These are phyloP conservation scores for Thelaira solivaga DNA, from an alignment of 2,888 invertebrate species.

Conservation along the genomic window DNA sequence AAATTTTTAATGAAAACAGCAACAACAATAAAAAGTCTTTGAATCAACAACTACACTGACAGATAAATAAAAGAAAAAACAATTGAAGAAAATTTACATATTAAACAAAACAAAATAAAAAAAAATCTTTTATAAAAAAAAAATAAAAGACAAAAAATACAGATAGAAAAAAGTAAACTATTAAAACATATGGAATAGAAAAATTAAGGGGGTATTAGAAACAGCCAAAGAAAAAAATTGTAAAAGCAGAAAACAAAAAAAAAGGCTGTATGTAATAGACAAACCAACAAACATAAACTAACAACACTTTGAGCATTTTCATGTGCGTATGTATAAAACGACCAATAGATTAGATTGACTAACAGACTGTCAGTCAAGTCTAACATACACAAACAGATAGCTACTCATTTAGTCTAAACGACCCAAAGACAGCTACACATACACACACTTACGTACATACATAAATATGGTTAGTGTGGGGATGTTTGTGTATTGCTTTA, in stretches of 20 bases:
- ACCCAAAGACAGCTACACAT: slow-evolving; percentile 31
- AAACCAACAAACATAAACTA: slow-evolving; percentile 51
- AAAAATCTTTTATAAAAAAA: slow-evolving; percentile 16
- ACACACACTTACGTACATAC: slow-evolving; percentile 29
- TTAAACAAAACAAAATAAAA: slow-evolving; percentile 41
- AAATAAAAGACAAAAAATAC: slow-evolving; percentile 38
- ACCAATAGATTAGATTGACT: not conserved
- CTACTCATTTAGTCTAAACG: not conserved
- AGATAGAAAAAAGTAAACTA: slow-evolving; percentile 11
- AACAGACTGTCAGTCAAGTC: not conserved
- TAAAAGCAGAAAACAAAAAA: slow-evolving; percentile 25
- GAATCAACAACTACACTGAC: not conserved
- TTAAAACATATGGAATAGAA: slow-evolving; percentile 40
- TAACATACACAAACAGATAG: not conserved
- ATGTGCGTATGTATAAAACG: slow-evolving; percentile 28
- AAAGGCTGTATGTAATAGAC: slow-evolving; percentile 54
- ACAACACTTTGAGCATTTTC: slow-evolving; percentile 52
- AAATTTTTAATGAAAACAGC: slow-evolving; percentile 24
- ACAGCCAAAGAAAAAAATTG: too few species aligned
- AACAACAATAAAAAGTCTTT: not conserved
- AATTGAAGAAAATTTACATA: slow-evolving; percentile 54
- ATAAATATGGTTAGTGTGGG: slow-evolving; percentile 10
- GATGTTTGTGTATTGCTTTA: not conserved
- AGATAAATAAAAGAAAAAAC: slow-evolving; percentile 17
- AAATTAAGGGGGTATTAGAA: slow-evolving; percentile 12